A percentile compares a stretch with the other conserved stretches of the same genome.
Evolutionary conservation across 1,140 invertebrate genomes (phyloP).

Genomic region (Metopolophium dirhodum): DNA sequence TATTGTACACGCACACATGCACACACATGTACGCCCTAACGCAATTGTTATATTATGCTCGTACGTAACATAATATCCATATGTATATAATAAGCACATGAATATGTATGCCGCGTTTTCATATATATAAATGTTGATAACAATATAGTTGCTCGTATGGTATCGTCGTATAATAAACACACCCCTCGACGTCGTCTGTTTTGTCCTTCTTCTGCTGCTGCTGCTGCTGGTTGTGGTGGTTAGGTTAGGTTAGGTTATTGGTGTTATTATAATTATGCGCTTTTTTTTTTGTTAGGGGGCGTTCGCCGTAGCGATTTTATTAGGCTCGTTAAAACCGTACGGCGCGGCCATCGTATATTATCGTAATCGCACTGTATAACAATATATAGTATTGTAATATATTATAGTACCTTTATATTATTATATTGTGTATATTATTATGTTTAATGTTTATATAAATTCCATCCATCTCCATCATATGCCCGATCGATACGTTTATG

Average conservation of each 20-base stretch:
- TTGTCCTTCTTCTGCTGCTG: neutral
- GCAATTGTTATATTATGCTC: neutral
- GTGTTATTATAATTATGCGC: slow-evolving; percentile 17
- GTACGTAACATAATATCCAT: neutral
- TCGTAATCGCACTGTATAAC: neutral
- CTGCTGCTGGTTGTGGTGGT: neutral
- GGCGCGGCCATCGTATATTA: neutral
- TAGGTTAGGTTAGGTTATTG: neutral
- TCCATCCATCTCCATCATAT: too few relatives aligned
- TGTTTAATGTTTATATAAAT: neutral
- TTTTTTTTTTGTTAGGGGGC: neutral
- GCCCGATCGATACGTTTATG: neutral
- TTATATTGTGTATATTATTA: too few relatives aligned
- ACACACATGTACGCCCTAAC: neutral
- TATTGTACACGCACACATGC: neutral
- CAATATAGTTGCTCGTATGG: neutral
- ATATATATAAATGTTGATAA: neutral
- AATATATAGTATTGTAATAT: too few relatives aligned
- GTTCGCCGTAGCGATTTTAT: slow-evolving; percentile 11
- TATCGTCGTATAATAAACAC: neutral
- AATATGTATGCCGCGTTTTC: neutral
- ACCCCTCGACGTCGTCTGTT: neutral
- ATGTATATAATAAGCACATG: neutral
- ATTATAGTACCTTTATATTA: too few relatives aligned
- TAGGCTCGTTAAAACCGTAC: neutral